Conservation (phyloP, 2,888 invertebrate genomes). For the Escarpia spicata region DNA sequence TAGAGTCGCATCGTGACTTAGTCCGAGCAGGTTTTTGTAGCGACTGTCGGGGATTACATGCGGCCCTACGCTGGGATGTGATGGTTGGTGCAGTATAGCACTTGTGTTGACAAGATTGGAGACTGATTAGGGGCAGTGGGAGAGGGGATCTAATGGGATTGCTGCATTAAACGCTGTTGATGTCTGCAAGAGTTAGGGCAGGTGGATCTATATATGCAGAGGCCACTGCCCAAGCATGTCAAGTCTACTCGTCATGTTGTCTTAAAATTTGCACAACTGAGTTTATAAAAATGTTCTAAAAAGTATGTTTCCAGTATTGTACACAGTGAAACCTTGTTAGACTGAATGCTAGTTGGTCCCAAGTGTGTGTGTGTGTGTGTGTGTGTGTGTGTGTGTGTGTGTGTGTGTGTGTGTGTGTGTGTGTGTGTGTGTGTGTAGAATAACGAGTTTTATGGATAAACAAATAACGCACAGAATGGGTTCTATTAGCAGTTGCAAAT, state of each 20-base stretch:
- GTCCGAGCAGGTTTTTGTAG: not conserved
- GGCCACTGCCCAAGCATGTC: not conserved
- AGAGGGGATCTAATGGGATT: not conserved
- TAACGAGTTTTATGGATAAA: too few species aligned
- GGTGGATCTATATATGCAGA: not conserved
- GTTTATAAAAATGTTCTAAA: too few species aligned
- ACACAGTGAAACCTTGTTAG: too few species aligned
- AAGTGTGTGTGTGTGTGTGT: too few species aligned
- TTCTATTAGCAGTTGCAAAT: too few species aligned
- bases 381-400: too few species aligned
- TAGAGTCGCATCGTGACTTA: not conserved
- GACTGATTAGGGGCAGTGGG: not conserved
- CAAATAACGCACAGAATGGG: too few species aligned
- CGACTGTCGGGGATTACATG: not conserved
- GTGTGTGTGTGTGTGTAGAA: too few species aligned
- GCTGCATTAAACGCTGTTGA: constrained; percentile 1
- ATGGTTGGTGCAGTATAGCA: not conserved
- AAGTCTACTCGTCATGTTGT: not conserved
- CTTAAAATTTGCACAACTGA: too few species aligned
- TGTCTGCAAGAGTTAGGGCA: not conserved
- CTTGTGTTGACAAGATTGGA: constrained; percentile 12
- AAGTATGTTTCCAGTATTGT: too few species aligned
- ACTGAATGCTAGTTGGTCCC: too few species aligned
- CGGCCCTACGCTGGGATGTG: not conserved
- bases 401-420: too few species aligned